Evolutionary conservation across 2,888 invertebrate species (phyloP).

Genomic region (Drosophila melanosoma): DNA sequence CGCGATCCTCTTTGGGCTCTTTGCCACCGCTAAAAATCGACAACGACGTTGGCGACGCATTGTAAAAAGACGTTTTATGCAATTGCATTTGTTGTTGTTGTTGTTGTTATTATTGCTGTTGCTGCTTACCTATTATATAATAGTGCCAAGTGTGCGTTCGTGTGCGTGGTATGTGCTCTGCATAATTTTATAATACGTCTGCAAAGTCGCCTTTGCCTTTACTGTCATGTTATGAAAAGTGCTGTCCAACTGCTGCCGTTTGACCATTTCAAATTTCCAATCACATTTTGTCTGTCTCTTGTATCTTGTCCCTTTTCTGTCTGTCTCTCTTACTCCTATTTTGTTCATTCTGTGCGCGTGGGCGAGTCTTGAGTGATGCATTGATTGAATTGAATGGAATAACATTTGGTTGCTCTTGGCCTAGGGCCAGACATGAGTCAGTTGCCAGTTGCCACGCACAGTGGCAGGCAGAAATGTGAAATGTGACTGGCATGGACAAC

Average conservation of each 20-base stretch:
- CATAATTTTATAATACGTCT: slow-evolving; percentile 75
- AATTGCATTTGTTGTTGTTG: slow-evolving; percentile 52
- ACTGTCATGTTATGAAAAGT: slow-evolving; percentile 50
- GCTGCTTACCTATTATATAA: slow-evolving; percentile 71
- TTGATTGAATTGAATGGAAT: slow-evolving; percentile 80
- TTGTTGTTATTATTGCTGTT: slow-evolving; percentile 23
- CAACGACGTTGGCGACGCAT: slow-evolving; percentile 56
- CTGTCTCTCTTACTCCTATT: neutral
- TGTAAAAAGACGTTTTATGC: slow-evolving; percentile 74
- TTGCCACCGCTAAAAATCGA: slow-evolving; percentile 7
- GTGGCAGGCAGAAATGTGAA: slow-evolving; percentile 31
- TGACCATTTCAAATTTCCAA: slow-evolving; percentile 68
- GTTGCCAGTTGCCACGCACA: slow-evolving; percentile 38
- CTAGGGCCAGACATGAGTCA: slow-evolving; percentile 64
- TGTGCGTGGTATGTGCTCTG: slow-evolving; percentile 77
- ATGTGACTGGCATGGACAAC: slow-evolving; percentile 64
- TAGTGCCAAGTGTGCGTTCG: slow-evolving; percentile 50
- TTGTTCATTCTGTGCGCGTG: slow-evolving; percentile 45
- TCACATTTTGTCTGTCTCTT: slow-evolving; percentile 47
- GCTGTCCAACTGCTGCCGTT: slow-evolving; percentile 36
- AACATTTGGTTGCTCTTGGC: slow-evolving; percentile 62
- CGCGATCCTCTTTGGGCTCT: slow-evolving; percentile 52
- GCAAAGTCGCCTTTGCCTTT: slow-evolving; percentile 44
- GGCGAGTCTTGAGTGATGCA: slow-evolving; percentile 59
- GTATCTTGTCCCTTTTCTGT: slow-evolving; percentile 25